Base-by-base conservation (phyloP, 2,888 invertebrate genomes). In the Heliconius aoede region DNA sequence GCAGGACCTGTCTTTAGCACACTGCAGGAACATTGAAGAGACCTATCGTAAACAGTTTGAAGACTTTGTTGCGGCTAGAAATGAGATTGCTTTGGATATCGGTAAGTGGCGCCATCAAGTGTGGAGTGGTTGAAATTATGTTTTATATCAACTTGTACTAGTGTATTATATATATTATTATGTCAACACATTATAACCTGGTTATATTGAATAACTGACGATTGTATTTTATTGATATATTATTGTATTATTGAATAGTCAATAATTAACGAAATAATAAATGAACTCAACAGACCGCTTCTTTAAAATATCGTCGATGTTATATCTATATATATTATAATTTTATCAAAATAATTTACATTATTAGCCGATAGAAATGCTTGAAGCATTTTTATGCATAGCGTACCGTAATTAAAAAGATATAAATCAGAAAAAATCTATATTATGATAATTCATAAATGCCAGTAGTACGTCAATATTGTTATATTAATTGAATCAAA, bases 1-100 rank as follows among this genome's bases (percentile, higher is more conserved):
- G 89, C 99, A 99, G 94, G 99, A 99, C 90, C 95, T 99, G 78
- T 97, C 98, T 13, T 94, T 98, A 83, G 96, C 97, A 74, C 98
- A 98, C 88, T 99, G 99, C 91, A 96, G 97, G 86, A 97, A 98
- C 89, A 95, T 99, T 78, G 97, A 97, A 81, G 95, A 96, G 26
- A 95, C 96, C 85, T 96, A 97, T 87, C 95, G 96, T 86, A 96
- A 96, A 82, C 97, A 97, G 85, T 99, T 97, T 89, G 97, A 98
- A 92, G 98, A 99, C 91, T 99, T 99, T 91, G 97, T 99, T 83
- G 96, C 98, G 72, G 97, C 98, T 74, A 95, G 99, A 73, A 99
- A 99, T 91, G 98, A 99, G 94, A 97, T 98, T 84, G 98, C 99
- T 61, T 95, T 99, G 87, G 99, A 99, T 90, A 98, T 99, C 87